These are phyloP conservation scores for Tachysurus fulvidraco DNA, from an alignment of 2,113 vertebrate species.

Conservation along the genomic window DNA sequence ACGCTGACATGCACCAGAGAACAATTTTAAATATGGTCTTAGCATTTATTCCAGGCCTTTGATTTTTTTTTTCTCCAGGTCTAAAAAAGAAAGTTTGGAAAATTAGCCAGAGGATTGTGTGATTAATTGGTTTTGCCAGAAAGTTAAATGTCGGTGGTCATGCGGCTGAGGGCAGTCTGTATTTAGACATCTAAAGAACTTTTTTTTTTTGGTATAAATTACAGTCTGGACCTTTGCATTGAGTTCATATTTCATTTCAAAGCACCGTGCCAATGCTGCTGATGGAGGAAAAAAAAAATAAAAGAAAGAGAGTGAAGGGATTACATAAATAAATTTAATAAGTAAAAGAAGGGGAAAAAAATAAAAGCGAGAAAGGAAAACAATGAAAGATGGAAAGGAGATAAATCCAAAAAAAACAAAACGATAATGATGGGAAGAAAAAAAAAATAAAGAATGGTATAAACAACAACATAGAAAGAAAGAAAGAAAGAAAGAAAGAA, in stretches of 20 bases:
- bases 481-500: not conserved
- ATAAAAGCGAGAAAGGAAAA: not conserved
- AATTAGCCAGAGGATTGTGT: conserved; percentile 64
- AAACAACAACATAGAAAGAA: not conserved
- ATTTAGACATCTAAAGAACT: conserved; percentile 11
- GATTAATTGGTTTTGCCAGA: conserved; percentile 69
- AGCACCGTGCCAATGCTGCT: no score
- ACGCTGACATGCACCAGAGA: conserved; percentile 29
- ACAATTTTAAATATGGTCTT: conserved; percentile 52
- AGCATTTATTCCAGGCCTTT: conserved; percentile 7
- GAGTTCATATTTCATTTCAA: not conserved
- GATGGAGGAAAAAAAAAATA: not conserved
- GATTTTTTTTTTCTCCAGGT: conserved; percentile 21
- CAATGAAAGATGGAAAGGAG: not conserved
- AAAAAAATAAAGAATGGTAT: not conserved
- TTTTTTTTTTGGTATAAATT: not conserved
- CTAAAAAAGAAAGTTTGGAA: conserved; percentile 42
- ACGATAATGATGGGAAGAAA: not conserved
- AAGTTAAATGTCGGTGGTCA: conserved; percentile 44
- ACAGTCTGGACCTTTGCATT: conserved; percentile 10
- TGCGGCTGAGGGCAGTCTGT: not conserved
- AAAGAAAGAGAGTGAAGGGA: not conserved
- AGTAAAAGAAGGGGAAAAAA: not conserved
- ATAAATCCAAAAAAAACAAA: no score
- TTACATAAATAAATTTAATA: not conserved